Evolutionary conservation across 2,888 invertebrate species (phyloP), one percentile per base, ranked within the genome.

Genomic region (Spisula subtruncata): DNA sequence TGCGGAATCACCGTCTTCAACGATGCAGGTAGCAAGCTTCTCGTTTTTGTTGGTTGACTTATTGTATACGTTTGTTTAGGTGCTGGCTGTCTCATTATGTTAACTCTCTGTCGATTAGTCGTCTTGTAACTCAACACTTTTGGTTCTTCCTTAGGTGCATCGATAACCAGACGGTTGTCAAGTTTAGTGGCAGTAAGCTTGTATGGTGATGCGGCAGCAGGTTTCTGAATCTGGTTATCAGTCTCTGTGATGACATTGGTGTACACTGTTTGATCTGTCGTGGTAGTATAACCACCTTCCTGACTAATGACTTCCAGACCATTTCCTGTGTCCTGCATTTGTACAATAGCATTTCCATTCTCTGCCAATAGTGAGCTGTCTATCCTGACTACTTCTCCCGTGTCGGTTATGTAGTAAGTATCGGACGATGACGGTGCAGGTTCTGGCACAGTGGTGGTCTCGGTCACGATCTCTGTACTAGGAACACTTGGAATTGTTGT

Each of bases 371-470:
- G 48, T 20, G 87, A 83, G 14, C 83, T 83, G 16, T 88, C 87
- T n/a, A 88, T 88, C 20, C 83, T 88, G 20, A 88, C 56, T n/a
- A 88, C 79, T 48, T 88, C 83, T 25, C 87, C 87, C 25, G 87
- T 83, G 20, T 88, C 87, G 16, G 87, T 88, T 35, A 88, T 88
- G 79, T 83, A 88, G 48, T 88, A 88, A 6, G 87, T 88, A 54
- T 88, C 87, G 4, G 79, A 83, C 0, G 81, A 56, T 8, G 12
- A n/a, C 51, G 51, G 29, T 14, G n/a, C 41, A 56, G 48, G 5
- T 32, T 79, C 48, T 20, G 35, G 14, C 6, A 20, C 25, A 10
- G 51, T 85, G 32, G 79, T 41, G 25, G n/a, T 35, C 18, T 46
- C 85, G 20, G 85, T 46, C 18, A n/a, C 56, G 12, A 75, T 75